Conservation (phyloP, 2,113 vertebrate species). For the Chaetops frenatus region DNA sequence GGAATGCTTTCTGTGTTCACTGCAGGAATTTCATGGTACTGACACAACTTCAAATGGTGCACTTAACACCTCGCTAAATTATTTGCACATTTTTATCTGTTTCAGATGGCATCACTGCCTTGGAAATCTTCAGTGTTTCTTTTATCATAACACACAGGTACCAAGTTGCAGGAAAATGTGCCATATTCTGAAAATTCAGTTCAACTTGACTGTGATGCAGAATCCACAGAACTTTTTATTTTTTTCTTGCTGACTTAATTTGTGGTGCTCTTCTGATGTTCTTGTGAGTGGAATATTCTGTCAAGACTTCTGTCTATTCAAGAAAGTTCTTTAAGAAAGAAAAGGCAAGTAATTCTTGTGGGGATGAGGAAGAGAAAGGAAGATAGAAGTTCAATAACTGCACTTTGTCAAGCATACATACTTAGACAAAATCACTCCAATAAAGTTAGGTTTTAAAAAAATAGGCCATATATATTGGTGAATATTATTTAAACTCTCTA, state of each 20-base stretch:
- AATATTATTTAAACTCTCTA: not conserved
- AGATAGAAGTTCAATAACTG: not conserved
- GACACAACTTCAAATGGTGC: not conserved
- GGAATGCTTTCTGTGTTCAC: not conserved
- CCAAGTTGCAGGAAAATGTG: not conserved
- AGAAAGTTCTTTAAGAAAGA: not conserved
- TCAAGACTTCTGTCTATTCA: not conserved
- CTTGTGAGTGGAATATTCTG: not conserved
- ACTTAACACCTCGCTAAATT: not conserved
- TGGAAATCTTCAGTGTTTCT: not conserved
- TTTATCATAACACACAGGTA: not conserved
- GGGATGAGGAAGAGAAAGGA: not conserved
- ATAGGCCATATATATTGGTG: not conserved
- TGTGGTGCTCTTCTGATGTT: not conserved
- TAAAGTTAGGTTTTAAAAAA: not conserved
- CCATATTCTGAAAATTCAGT: not conserved
- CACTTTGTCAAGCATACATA: fast-evolving
- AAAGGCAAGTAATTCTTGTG: not conserved
- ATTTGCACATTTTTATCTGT: not conserved
- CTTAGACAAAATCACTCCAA: not conserved
- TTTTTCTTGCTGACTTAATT: not conserved
- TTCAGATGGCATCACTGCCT: not conserved
- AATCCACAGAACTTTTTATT: not conserved
- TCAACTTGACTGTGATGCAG: not conserved
- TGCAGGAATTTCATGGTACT: not conserved